These are phyloP conservation scores for Lateolabrax maculatus DNA, from an alignment of 2,797 vertebrate species.

Conservation along the genomic window DNA sequence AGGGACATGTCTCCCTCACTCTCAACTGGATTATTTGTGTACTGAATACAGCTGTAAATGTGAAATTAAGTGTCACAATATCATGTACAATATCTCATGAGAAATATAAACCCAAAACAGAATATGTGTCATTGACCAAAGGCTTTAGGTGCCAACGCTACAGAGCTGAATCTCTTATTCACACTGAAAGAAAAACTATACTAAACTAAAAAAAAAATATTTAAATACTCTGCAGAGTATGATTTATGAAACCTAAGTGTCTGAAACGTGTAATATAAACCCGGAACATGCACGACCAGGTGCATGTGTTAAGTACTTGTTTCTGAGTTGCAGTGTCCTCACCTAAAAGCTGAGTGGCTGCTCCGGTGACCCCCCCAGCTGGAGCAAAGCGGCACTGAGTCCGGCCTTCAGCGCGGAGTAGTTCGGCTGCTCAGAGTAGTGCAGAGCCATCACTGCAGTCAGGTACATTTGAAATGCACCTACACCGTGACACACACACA, in stretches of 20 bases:
- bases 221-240: background rate
- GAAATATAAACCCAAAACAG: background rate
- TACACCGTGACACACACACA: constrained; percentile 51
- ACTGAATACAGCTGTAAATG: background rate
- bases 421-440: constrained; percentile 84
- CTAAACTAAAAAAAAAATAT: too few species aligned
- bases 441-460: constrained; percentile 78
- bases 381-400: constrained; percentile 66
- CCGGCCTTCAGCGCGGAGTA: constrained; percentile 76
- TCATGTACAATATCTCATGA: background rate
- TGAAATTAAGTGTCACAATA: background rate
- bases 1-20: background rate
- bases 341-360: constrained; percentile 75
- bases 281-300: background rate
- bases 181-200: background rate
- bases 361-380: constrained; percentile 72
- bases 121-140: background rate
- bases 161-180: background rate
- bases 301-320: background rate
- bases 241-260: background rate
- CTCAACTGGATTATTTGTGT: background rate
- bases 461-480: constrained; percentile 80
- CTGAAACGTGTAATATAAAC: background rate
- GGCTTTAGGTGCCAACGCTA: background rate
- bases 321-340: background rate